Evolutionary conservation across 2,888 invertebrate genomes (phyloP).

Genomic region (Cephus nigrinus): DNA sequence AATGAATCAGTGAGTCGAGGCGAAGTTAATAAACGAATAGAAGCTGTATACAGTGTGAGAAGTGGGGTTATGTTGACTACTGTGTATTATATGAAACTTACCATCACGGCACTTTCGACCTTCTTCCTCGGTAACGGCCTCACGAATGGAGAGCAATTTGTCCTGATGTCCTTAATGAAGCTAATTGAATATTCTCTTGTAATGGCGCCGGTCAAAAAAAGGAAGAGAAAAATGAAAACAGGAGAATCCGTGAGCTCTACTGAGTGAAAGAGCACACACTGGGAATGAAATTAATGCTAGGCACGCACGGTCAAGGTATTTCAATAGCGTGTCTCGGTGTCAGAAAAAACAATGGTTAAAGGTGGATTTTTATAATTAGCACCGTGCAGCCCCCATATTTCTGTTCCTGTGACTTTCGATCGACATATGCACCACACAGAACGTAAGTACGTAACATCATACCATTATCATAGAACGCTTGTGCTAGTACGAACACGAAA

Average conservation of each 20-base stretch:
- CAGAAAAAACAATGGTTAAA: conserved; percentile 1
- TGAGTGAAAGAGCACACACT: conserved; percentile 1
- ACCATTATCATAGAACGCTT: too few relatives aligned
- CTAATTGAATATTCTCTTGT: conserved; percentile 4
- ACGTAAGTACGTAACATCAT: too few relatives aligned
- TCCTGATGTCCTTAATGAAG: conserved; percentile 1
- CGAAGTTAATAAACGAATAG: too few relatives aligned
- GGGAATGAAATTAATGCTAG: conserved; percentile 3
- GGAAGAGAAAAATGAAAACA: too few relatives aligned
- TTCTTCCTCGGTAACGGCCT: not conserved
- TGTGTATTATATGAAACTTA: not conserved
- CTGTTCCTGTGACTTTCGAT: too few relatives aligned
- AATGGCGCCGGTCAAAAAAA: not conserved
- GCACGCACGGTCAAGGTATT: not conserved
- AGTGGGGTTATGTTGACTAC: too few relatives aligned
- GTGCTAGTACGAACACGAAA: too few relatives aligned
- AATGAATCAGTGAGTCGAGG: too few relatives aligned
- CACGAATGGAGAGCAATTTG: conserved; percentile 5
- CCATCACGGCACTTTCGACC: conserved; percentile 1
- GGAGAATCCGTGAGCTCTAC: not conserved
- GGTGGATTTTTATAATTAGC: conserved; percentile 5
- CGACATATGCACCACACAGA: too few relatives aligned
- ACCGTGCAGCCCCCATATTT: too few relatives aligned
- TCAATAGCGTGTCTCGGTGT: not conserved
- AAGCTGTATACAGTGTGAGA: too few relatives aligned